Percentiles rank a stretch among this genome's conserved stretches.
phyloP scores from a whole-genome alignment of 2,113 vertebrate genomes.

The Tor tambroides region DNA sequence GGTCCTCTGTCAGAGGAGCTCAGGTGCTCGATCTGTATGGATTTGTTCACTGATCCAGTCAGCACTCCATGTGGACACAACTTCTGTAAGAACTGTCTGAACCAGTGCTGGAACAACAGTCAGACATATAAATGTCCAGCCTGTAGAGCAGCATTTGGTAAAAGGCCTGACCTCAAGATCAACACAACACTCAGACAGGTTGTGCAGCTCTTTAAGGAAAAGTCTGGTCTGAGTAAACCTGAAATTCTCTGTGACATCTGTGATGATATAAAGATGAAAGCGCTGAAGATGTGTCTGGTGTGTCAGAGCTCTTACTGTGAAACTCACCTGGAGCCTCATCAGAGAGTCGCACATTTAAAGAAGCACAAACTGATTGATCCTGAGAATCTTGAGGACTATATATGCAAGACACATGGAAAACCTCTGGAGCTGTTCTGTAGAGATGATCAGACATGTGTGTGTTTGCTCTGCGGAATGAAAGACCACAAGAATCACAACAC shows the following conservation, averaged over 20 bases:
- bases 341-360: neutral
- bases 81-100: neutral
- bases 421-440: neutral
- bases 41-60: slow-evolving; percentile 1
- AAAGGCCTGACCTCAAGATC: no score
- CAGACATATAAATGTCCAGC: no score
- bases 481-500: slow-evolving; percentile 19
- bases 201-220: neutral
- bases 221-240: neutral
- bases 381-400: neutral
- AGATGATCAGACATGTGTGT: slow-evolving; percentile 6
- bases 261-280: neutral
- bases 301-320: no score
- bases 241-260: slow-evolving; percentile 4
- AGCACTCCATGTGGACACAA: no score
- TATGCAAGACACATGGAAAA: neutral
- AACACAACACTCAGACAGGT: neutral
- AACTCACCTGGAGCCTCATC: neutral
- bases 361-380: slow-evolving; percentile 4
- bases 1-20: neutral
- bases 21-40: neutral
- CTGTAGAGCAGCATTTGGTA: no score
- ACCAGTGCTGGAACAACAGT: neutral
- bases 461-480: neutral
- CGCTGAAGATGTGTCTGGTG: neutral